These are phyloP conservation scores for Gallinago solitaria DNA, from an alignment of 2,797 vertebrate genomes.

Conservation along the genomic window DNA sequence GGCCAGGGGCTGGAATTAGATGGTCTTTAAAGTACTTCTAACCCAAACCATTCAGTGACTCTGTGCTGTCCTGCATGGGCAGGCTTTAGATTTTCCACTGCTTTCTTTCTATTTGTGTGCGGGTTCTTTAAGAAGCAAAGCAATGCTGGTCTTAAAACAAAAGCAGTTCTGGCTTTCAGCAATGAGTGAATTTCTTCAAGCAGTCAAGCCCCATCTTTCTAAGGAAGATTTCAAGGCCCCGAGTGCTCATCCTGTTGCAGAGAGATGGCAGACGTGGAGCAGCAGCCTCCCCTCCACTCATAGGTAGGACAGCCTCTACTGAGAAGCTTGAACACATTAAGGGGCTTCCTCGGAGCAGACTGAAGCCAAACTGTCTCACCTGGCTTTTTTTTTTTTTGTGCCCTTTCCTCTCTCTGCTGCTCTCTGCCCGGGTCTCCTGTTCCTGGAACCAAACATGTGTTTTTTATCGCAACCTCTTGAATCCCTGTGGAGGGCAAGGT, in stretches of 20 bases:
- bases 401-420: background rate
- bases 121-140: background rate
- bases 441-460: background rate
- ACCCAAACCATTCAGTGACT: background rate
- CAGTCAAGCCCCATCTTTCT: background rate
- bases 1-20: no score
- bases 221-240: background rate
- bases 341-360: background rate
- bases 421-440: background rate
- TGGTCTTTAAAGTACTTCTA: background rate
- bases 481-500: background rate
- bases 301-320: background rate
- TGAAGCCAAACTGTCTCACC: background rate
- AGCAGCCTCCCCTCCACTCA: background rate
- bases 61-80: background rate
- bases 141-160: background rate
- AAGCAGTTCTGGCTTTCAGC: background rate
- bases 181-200: background rate
- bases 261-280: background rate
- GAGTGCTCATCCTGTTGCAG: background rate
- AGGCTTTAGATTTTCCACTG: background rate
- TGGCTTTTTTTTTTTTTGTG: background rate
- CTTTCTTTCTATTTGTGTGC: background rate
- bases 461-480: background rate
- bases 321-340: background rate